These are phyloP conservation scores for Platysteira castanea DNA, from an alignment of 2,113 vertebrate species.

Conservation along the genomic window DNA sequence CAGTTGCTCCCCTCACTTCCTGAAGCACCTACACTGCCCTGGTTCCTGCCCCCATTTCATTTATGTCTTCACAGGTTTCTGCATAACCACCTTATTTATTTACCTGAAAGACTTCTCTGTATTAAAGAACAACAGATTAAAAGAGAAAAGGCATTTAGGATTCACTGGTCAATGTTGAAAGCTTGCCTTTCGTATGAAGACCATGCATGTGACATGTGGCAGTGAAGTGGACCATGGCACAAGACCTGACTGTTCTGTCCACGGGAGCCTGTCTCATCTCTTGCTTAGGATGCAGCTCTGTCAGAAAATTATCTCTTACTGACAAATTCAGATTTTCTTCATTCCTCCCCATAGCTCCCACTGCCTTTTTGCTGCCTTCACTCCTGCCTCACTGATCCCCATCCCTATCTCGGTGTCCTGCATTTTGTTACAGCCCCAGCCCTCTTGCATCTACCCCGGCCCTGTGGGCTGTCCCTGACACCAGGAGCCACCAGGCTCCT, in stretches of 20 bases:
- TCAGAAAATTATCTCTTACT: neutral
- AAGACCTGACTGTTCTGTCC: fast-evolving
- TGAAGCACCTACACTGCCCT: neutral
- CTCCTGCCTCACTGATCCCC: neutral
- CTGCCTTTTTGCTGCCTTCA: neutral
- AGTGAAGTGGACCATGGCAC: neutral
- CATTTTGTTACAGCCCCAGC: neutral
- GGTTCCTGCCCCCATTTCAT: fast-evolving
- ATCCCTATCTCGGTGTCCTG: fast-evolving
- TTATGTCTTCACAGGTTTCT: neutral
- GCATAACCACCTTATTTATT: neutral
- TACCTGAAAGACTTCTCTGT: neutral
- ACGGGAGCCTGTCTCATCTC: fast-evolving
- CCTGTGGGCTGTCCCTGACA: neutral
- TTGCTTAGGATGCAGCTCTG: neutral
- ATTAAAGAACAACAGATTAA: neutral
- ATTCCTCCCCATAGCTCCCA: neutral
- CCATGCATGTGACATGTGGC: neutral
- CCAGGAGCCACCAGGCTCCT: neutral
- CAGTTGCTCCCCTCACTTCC: neutral
- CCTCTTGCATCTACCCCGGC: too few relatives aligned
- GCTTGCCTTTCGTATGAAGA: neutral
- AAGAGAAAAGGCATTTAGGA: neutral
- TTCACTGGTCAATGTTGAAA: neutral
- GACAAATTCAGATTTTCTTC: neutral